These are phyloP conservation scores for Lampris megalopsis DNA, from an alignment of 2,113 vertebrate species.

Conservation along the genomic window DNA sequence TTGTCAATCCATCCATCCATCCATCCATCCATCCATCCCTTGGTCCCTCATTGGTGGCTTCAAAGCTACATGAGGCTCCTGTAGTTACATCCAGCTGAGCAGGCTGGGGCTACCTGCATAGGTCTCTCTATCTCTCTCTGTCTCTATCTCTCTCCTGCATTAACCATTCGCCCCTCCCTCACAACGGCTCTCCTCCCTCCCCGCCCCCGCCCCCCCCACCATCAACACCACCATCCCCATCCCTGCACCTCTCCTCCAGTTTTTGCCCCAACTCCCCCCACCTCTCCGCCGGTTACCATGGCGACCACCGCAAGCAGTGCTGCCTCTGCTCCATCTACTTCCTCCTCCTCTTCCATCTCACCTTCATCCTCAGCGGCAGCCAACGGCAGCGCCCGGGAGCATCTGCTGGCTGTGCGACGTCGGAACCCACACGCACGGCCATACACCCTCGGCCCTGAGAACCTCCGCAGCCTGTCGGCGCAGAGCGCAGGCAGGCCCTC, in stretches of 20 bases:
- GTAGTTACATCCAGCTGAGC: too few relatives aligned
- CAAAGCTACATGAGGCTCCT: too few relatives aligned
- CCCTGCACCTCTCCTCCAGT: constrained; percentile 37
- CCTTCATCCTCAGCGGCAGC: constrained; percentile 31
- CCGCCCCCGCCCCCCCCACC: constrained; percentile 59
- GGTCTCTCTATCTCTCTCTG: constrained; percentile 13
- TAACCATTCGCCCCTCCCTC: constrained; percentile 78
- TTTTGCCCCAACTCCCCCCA: constrained; percentile 40
- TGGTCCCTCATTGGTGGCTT: not conserved
- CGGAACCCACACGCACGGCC: constrained; percentile 89
- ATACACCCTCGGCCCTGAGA: constrained; percentile 92
- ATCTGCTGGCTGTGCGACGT: constrained; percentile 89
- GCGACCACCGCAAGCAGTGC: constrained; percentile 77
- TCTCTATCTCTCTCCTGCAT: constrained; percentile 17
- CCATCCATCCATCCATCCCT: not conserved
- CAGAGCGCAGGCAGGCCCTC: constrained; percentile 68
- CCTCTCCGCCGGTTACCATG: constrained; percentile 73
- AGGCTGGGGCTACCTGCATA: too few relatives aligned
- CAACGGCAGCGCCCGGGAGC: constrained; percentile 90
- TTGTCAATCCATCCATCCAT: not conserved
- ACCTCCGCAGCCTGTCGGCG: constrained; percentile 86
- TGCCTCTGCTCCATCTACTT: constrained; percentile 5
- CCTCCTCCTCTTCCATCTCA: constrained; percentile 42
- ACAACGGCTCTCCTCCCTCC: constrained; percentile 75
- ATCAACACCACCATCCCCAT: constrained; percentile 62